phyloP scores from a whole-genome alignment of 2,113 vertebrate genomes.

The Zeus faber region DNA sequence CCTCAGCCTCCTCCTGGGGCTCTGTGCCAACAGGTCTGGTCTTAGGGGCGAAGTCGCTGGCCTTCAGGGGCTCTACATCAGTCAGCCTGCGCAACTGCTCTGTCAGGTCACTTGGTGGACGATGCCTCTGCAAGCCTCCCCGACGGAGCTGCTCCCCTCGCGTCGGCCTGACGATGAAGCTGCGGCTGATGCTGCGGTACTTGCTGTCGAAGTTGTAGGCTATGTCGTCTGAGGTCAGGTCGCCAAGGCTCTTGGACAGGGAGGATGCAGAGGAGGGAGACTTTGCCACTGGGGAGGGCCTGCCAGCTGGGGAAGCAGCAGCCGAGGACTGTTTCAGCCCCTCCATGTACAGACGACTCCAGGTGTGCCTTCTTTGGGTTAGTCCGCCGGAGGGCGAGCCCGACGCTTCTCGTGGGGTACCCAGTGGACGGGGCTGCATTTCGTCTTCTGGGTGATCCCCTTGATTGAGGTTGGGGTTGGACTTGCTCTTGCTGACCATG shows the following conservation, averaged over 20 bases:
- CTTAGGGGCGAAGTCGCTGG: constrained; percentile 76
- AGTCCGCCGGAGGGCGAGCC: constrained; percentile 45
- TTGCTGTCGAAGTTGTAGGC: constrained; percentile 82
- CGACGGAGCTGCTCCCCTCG: constrained; percentile 66
- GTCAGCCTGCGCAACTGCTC: constrained; percentile 86
- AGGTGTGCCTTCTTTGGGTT: constrained; percentile 77
- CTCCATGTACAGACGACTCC: constrained; percentile 84
- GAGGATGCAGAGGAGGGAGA: constrained; percentile 32
- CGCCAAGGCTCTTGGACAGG: constrained; percentile 93
- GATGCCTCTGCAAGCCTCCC: constrained; percentile 21
- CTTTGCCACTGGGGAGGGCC: constrained; percentile 32
- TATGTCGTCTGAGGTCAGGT: constrained; percentile 91
- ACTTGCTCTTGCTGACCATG: constrained; percentile 85
- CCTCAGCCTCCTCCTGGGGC: constrained; percentile 39
- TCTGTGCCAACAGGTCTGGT: constrained; percentile 23
- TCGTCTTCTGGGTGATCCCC: constrained; percentile 45
- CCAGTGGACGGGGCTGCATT: constrained; percentile 68
- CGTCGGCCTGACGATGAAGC: constrained; percentile 75
- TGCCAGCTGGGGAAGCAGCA: constrained; percentile 34
- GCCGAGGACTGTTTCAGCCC: constrained; percentile 76
- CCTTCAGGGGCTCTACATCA: constrained; percentile 79
- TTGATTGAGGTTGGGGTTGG: constrained; percentile 85
- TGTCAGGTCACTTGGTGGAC: constrained; percentile 66
- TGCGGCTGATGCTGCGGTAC: constrained; percentile 85
- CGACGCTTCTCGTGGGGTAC: constrained; percentile 7